phyloP scores from a whole-genome alignment of 2,113 vertebrate species.

The Acrocephalus kingi region DNA sequence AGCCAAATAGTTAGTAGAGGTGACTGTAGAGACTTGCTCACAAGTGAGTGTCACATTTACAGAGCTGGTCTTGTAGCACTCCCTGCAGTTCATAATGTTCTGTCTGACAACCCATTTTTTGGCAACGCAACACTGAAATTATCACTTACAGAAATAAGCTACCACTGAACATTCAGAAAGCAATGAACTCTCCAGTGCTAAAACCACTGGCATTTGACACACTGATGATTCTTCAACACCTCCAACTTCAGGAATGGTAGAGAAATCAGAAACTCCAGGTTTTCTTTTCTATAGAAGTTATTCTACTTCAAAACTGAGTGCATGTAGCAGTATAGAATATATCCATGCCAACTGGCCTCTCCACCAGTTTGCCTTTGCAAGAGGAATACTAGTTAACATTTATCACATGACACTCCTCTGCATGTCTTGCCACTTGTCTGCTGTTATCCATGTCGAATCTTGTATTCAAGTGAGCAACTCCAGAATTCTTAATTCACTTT shows the following conservation, averaged over 20 bases:
- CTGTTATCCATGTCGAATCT: not conserved
- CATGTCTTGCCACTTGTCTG: not conserved
- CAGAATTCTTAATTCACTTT: not conserved
- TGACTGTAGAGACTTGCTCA: not conserved
- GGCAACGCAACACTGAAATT: not conserved
- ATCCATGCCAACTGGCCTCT: not conserved
- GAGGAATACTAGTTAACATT: not conserved
- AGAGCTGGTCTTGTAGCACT: not conserved
- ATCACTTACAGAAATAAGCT: not conserved
- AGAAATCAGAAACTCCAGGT: not conserved
- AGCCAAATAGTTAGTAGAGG: not conserved
- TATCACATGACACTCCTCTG: not conserved
- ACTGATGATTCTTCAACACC: not conserved
- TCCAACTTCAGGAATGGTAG: not conserved
- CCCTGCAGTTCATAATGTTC: not conserved
- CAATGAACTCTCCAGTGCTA: not conserved
- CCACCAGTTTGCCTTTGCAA: not conserved
- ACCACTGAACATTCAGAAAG: not conserved
- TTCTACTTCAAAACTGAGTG: not conserved
- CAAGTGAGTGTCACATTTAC: not conserved
- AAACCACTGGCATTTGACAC: not conserved
- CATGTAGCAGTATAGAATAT: not conserved
- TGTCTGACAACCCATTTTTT: not conserved
- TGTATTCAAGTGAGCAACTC: not conserved
- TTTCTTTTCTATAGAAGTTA: not conserved